Conservation (phyloP, 2,797 vertebrate genomes). For the Helostoma temminkii region DNA sequence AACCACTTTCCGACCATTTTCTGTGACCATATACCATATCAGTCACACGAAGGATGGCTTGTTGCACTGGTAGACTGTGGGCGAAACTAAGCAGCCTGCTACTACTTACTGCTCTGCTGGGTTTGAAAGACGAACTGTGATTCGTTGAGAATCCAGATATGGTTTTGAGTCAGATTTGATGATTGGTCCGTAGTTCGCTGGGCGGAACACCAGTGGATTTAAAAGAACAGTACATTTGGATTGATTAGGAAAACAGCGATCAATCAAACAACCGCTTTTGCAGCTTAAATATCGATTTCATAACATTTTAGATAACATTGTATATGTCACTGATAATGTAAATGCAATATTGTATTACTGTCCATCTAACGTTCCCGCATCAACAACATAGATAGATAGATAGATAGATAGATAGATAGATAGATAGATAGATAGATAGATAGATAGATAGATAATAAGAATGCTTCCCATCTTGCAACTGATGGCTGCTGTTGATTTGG, state of each 20-base stretch:
- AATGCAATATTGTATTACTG: background rate
- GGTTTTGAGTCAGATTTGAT: constrained; percentile 36
- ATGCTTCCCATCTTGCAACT: no score
- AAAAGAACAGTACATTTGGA: constrained; percentile 66
- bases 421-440: no score
- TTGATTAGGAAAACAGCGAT: background rate
- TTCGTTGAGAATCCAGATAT: constrained; percentile 55
- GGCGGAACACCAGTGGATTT: constrained; percentile 62
- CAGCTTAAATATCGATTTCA: background rate
- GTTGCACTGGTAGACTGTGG: constrained; percentile 32
- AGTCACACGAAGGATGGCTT: background rate
- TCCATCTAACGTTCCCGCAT: background rate
- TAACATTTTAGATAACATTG: background rate
- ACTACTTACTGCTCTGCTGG: constrained; percentile 30
- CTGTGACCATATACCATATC: constrained; percentile 23
- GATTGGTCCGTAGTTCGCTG: constrained; percentile 66
- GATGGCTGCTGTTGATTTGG: background rate
- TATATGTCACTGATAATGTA: background rate
- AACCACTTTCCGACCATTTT: constrained; percentile 65
- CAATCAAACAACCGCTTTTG: background rate
- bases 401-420: no score
- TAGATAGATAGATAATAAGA: no score
- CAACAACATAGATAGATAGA: no score
- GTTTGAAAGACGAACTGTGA: constrained; percentile 51
- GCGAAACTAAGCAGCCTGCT: constrained; percentile 16